phyloP scores from a whole-genome alignment of 2,888 invertebrate species.

The Calephelis perditalis region DNA sequence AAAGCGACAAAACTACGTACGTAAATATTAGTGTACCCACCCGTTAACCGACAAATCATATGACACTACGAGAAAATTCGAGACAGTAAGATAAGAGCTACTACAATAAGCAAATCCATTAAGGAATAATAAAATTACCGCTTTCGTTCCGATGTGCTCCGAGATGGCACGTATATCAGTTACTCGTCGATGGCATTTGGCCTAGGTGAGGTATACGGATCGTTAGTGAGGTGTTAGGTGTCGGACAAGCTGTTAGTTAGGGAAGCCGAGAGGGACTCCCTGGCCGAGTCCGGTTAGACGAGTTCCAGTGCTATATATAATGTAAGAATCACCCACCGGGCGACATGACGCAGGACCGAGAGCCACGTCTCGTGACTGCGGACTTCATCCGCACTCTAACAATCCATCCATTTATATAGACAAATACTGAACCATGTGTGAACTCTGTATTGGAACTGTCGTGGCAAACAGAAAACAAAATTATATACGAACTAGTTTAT shows the following conservation, averaged over 20 bases:
- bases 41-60: constrained; percentile 61
- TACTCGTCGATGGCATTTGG: constrained; percentile 29
- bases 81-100: constrained; percentile 74
- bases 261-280: constrained; percentile 11
- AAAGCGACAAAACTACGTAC: constrained; percentile 76
- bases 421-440: constrained; percentile 9
- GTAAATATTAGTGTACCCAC: constrained; percentile 77
- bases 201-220: constrained; percentile 26
- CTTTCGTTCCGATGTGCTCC: constrained; percentile 58
- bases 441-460: constrained; percentile 30
- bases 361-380: background rate
- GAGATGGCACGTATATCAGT: constrained; percentile 63
- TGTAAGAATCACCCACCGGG: constrained; percentile 41
- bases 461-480: constrained; percentile 65
- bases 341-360: constrained; percentile 22
- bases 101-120: constrained; percentile 76
- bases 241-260: constrained; percentile 17
- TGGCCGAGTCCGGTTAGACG: constrained; percentile 4
- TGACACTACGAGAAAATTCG: constrained; percentile 72
- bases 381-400: constrained; percentile 37
- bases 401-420: constrained; percentile 20
- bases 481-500: constrained; percentile 51
- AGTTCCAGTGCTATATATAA: constrained; percentile 26
- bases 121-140: constrained; percentile 74
- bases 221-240: constrained; percentile 39